Evolutionary conservation across 2,113 vertebrate species (phyloP), one percentile per base, ranked within the genome.

Genomic region (Ranitomeya imitator): DNA sequence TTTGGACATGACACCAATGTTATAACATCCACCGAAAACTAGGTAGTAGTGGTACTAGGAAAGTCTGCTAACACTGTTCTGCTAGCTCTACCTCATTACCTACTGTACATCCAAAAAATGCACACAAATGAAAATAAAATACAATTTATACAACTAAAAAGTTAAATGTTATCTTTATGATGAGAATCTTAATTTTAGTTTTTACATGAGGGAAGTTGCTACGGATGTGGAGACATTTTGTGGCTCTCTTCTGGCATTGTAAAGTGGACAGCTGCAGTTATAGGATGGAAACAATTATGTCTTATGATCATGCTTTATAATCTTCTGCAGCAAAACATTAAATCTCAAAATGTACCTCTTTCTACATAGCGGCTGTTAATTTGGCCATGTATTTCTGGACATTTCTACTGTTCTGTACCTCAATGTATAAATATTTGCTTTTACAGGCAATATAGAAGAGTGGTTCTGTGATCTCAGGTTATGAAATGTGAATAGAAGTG

Each of bases 141-240:
- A 67, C n/a, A 3, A 23, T 11, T 9, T 11, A 23, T 69, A 23
- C 12, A 13, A 0, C 11, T 67, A 31, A 61, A 45, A n/a, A 37
- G 61, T 83, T 10, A 67, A 19, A 69, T 26, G 14, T 23, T 31
- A 59, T 54, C 63, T 55, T 69, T 71, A 85, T 92, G 94, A 91
- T 89, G 0, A 2, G 7, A 19, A 87, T 23, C 92, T 91, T 52
- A 89, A 93, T 92, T 93, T 84, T 91, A 91, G 90, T 80, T 79
- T 51, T 60, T 51, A 0, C 18, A 77, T 57, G 86, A 90, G 84
- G 67, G 52, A 45, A 85, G 15, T 0, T 86, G 80, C 81, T 19
- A 90, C 80, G 92, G 94, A 94, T 94, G 93, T 65, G 91, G 92
- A 85, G 86, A 91, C 3, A 0, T 21, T 26, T 93, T 94, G 2